Evolutionary conservation across 2,888 invertebrate species (phyloP).

Genomic region (Sussaba pulchella): DNA sequence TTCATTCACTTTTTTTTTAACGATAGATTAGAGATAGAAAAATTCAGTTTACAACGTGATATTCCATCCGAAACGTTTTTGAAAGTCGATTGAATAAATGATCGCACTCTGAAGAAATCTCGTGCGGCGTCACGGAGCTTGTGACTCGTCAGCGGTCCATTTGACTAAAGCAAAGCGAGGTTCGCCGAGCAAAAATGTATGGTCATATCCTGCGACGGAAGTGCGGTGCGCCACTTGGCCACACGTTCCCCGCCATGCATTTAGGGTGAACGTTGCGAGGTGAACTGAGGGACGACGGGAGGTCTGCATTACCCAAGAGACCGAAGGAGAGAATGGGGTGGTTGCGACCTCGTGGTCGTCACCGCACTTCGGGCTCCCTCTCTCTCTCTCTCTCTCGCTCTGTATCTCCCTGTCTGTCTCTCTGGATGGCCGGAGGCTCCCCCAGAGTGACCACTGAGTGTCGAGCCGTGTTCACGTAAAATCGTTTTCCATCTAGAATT

Average conservation of each 20-base stretch:
- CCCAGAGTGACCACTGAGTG: slow-evolving; percentile 74
- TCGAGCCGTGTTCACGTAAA: slow-evolving; percentile 72
- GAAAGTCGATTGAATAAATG: background rate
- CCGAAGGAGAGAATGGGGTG: slow-evolving; percentile 45
- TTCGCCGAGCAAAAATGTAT: slow-evolving; percentile 34
- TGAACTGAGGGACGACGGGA: slow-evolving; percentile 51
- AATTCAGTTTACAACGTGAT: background rate
- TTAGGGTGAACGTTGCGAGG: slow-evolving; percentile 66
- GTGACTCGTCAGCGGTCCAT: background rate
- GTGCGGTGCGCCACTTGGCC: slow-evolving; percentile 64
- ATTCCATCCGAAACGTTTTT: background rate
- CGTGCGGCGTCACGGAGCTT: background rate
- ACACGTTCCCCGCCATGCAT: slow-evolving; percentile 72
- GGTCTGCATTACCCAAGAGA: slow-evolving; percentile 55
- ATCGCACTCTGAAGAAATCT: background rate
- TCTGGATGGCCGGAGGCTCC: slow-evolving; percentile 58
- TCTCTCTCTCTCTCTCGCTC: slow-evolving; percentile 21
- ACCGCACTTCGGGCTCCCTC: slow-evolving; percentile 48
- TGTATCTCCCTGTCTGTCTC: background rate
- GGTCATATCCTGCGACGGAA: slow-evolving; percentile 19
- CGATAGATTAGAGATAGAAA: background rate
- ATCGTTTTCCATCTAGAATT: slow-evolving; percentile 69
- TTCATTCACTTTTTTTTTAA: background rate
- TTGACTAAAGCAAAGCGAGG: background rate
- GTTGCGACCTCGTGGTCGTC: slow-evolving; percentile 53